These are phyloP conservation scores for Thalassarche chlororhynchos DNA, from an alignment of 2,113 vertebrate genomes.

Conservation along the genomic window DNA sequence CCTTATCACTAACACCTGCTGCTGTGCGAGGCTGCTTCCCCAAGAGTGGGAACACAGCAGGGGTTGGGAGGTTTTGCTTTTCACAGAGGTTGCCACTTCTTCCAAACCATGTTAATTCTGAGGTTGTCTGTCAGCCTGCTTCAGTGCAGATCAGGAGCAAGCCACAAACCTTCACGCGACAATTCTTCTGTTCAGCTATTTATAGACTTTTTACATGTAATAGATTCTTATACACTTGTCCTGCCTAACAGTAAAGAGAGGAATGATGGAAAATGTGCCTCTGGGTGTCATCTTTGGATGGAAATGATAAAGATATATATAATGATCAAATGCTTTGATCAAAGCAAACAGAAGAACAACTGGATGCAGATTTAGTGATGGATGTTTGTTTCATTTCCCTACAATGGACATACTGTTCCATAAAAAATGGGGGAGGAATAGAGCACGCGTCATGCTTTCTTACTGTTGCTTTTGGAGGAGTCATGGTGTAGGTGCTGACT, in stretches of 20 bases:
- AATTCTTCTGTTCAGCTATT: neutral
- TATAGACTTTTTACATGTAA: neutral
- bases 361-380: neutral
- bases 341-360: neutral
- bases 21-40: neutral
- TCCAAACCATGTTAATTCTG: neutral
- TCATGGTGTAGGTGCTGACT: neutral
- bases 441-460: neutral
- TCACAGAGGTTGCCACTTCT: neutral
- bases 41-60: neutral
- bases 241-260: neutral
- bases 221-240: neutral
- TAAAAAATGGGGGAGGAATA: neutral
- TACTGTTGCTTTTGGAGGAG: neutral
- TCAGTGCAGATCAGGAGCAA: neutral
- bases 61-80: neutral
- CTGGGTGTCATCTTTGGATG: neutral
- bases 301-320: neutral
- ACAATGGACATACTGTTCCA: neutral
- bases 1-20: neutral
- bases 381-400: neutral
- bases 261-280: neutral
- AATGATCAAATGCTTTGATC: neutral
- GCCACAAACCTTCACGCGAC: neutral
- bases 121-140: neutral